Conservation (phyloP, 2,113 vertebrate species). For the Lagopus leucura region DNA sequence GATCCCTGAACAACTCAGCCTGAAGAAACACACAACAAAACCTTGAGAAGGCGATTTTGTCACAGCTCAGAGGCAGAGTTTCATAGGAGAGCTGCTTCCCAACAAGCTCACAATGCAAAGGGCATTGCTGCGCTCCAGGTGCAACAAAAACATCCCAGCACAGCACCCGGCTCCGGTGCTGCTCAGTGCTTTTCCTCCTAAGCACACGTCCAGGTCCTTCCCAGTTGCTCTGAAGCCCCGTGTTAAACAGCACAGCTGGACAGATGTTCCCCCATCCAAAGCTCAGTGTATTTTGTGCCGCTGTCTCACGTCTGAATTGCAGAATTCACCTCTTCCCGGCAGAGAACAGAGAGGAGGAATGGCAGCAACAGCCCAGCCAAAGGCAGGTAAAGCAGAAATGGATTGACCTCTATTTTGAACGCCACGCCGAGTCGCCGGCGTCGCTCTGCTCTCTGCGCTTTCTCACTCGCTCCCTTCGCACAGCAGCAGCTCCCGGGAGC, state of each 20-base stretch:
- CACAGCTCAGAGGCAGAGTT: background rate
- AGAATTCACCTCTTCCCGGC: background rate
- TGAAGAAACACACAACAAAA: background rate
- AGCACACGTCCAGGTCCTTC: background rate
- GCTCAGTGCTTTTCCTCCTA: background rate
- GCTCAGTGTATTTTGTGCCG: background rate
- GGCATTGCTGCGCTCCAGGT: background rate
- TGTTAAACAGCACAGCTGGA: background rate
- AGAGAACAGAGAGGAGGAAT: background rate
- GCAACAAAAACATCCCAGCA: background rate
- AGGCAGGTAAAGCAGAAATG: accelerated
- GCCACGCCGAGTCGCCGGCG: background rate
- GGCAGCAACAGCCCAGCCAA: accelerated
- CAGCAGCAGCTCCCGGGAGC: accelerated
- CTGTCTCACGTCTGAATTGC: background rate
- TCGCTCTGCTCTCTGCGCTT: accelerated
- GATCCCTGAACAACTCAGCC: background rate
- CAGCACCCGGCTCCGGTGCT: too few species aligned
- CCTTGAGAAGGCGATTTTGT: background rate
- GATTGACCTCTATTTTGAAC: accelerated
- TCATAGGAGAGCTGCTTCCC: background rate
- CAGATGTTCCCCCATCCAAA: background rate
- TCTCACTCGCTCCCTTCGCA: accelerated
- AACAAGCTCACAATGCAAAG: background rate
- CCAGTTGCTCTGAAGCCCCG: background rate